These are phyloP conservation scores for Chrysodeixis includens DNA, from an alignment of 2,888 invertebrate genomes.

Conservation along the genomic window DNA sequence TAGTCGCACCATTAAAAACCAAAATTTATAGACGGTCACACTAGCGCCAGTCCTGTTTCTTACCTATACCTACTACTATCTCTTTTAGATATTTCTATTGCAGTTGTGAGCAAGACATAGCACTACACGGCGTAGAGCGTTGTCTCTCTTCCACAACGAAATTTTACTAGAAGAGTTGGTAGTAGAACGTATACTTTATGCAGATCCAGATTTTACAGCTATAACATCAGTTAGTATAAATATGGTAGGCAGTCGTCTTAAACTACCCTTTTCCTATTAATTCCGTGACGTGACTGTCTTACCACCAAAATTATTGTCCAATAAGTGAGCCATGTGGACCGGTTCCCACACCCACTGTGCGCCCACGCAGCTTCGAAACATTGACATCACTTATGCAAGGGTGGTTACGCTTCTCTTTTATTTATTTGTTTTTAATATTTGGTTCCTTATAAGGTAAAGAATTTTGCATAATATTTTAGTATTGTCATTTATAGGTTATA, in stretches of 20 bases:
- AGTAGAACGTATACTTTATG: not conserved
- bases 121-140: too few relatives aligned
- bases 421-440: not conserved
- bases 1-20: not conserved
- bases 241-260: not conserved
- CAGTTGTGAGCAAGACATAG: too few relatives aligned
- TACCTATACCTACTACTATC: too few relatives aligned
- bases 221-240: conserved; percentile 8
- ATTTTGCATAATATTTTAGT: not conserved
- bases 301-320: conserved; percentile 70
- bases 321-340: conserved; percentile 78
- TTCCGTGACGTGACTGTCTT: conserved; percentile 64
- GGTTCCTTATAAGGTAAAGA: not conserved
- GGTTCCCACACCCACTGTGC: conserved; percentile 80
- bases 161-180: too few relatives aligned
- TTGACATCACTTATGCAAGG: conserved; percentile 67
- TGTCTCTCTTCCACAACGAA: too few relatives aligned
- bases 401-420: conserved; percentile 52
- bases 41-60: not conserved
- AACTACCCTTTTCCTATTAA: conserved; percentile 53
- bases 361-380: conserved; percentile 71
- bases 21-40: not conserved
- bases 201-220: conserved; percentile 19
- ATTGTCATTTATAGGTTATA: too few relatives aligned
- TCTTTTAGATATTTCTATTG: too few relatives aligned